A percentile compares a stretch with the other conserved stretches of the same genome.
These are phyloP conservation scores for Ceyx melanurus DNA, from an alignment of 2,113 vertebrate genomes.

Conservation along the genomic window DNA sequence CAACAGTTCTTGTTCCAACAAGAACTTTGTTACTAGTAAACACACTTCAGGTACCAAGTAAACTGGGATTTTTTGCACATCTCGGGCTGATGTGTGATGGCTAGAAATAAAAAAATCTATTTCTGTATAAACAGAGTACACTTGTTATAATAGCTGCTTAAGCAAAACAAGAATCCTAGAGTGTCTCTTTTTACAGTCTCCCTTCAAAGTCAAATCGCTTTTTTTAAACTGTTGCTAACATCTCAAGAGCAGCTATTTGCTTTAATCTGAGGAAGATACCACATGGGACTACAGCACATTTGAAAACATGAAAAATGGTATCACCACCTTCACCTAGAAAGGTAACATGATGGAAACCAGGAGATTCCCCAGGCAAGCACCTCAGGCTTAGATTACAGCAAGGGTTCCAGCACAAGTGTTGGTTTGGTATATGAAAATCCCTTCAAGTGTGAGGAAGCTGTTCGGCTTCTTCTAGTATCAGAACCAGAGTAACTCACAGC, in stretches of 20 bases:
- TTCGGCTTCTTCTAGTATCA: not conserved
- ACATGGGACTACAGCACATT: not conserved
- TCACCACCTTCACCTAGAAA: not conserved
- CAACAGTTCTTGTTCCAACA: not conserved
- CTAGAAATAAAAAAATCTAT: not conserved
- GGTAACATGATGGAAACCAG: rapidly evolving
- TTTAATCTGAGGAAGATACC: not conserved
- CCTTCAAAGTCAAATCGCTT: not conserved
- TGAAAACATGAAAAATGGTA: not conserved
- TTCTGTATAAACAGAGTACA: not conserved
- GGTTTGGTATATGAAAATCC: not conserved
- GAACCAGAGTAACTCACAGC: not conserved
- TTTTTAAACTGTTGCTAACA: not conserved
- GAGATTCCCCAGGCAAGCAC: not conserved
- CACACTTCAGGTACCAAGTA: not conserved
- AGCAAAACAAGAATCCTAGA: not conserved
- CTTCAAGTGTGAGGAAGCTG: not conserved
- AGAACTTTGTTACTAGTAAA: not conserved
- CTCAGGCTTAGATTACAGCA: not conserved
- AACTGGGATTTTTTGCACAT: not conserved
- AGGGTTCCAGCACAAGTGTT: not conserved
- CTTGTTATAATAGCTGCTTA: not conserved
- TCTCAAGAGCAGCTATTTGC: not conserved
- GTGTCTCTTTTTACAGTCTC: not conserved
- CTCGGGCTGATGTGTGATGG: not conserved